These are phyloP conservation scores for Melanotaenia parkinsoni DNA, from an alignment of 2,797 vertebrate species.

Conservation along the genomic window DNA sequence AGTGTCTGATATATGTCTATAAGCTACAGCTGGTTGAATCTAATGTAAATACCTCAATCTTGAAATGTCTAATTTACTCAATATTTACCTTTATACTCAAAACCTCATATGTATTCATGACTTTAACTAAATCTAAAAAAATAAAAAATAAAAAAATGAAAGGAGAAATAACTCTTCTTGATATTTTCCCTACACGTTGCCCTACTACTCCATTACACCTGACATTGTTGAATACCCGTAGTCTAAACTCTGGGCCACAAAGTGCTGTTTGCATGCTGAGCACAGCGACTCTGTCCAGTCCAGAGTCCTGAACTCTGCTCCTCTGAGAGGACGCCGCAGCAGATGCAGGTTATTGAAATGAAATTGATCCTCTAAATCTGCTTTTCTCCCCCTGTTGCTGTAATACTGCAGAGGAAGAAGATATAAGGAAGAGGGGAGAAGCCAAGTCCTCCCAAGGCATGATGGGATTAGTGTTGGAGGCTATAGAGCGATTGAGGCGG, in stretches of 20 bases:
- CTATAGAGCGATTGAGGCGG: constrained; percentile 70
- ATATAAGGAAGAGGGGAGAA: constrained; percentile 45
- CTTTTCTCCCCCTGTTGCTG: constrained; percentile 40
- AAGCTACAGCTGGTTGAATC: too few species aligned
- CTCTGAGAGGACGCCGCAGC: background rate
- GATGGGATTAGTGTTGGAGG: constrained; percentile 77
- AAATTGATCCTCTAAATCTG: constrained; percentile 73
- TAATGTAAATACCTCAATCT: too few species aligned
- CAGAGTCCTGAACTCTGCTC: constrained; percentile 10
- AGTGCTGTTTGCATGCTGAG: too few species aligned
- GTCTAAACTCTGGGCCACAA: too few species aligned
- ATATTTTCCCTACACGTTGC: too few species aligned
- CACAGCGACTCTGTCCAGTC: background rate
- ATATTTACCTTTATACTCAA: too few species aligned
- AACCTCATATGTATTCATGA: too few species aligned
- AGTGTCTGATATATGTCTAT: too few species aligned
- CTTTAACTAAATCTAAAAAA: too few species aligned
- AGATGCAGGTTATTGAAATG: constrained; percentile 70
- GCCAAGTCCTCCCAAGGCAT: constrained; percentile 55
- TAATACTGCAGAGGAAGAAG: constrained; percentile 27
- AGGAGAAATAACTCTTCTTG: too few species aligned
- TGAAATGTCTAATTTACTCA: too few species aligned
- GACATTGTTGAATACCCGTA: background rate
- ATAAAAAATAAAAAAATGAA: too few species aligned
- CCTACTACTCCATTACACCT: background rate